phyloP scores from a whole-genome alignment of 2,797 vertebrate species.

The Prionace glauca region DNA sequence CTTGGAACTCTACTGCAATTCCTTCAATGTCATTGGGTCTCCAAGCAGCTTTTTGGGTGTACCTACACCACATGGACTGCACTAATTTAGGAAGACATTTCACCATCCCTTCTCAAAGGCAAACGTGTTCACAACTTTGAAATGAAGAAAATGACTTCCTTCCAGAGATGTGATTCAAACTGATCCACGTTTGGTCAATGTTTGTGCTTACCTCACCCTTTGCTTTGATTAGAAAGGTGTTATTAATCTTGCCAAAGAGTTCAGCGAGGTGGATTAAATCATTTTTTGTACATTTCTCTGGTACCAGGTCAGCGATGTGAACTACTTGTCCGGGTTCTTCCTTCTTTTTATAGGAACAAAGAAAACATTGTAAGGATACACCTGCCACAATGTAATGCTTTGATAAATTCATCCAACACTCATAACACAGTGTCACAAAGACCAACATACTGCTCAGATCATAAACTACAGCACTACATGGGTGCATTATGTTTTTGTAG shows the following conservation, averaged over 20 bases:
- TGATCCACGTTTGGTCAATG: background rate
- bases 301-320: background rate
- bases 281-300: background rate
- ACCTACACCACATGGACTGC: background rate
- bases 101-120: background rate
- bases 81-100: background rate
- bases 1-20: background rate
- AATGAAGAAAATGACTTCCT: background rate
- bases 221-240: background rate
- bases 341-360: background rate
- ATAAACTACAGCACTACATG: background rate
- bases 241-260: conserved; percentile 26
- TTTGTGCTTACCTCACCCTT: conserved; percentile 27
- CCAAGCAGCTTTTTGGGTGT: background rate
- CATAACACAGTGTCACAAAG: background rate
- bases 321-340: conserved; percentile 7
- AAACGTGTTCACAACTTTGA: background rate
- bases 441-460: no score
- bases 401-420: background rate
- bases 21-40: background rate
- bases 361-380: background rate
- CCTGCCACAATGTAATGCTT: background rate
- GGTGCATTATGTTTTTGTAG: background rate
- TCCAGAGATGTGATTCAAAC: background rate
- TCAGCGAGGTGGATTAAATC: conserved; percentile 25